Percentiles rank a stretch among this genome's conserved stretches.
Evolutionary conservation across 2,888 invertebrate species (phyloP).

Genomic region (Gortyna flavago): DNA sequence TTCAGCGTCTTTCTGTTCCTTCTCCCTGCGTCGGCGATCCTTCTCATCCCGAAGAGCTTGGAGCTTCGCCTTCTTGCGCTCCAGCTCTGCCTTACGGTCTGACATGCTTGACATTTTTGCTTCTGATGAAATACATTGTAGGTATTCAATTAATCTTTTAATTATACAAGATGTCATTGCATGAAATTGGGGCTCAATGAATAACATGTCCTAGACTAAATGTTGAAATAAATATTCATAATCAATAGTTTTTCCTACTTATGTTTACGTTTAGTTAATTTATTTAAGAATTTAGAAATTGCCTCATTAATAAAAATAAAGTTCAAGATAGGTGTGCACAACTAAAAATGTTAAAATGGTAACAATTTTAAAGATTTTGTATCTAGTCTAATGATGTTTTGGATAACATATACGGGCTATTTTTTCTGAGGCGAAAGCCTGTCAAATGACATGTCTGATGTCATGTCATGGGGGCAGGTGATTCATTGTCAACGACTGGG

Average conservation of each 20-base stretch:
- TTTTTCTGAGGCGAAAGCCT: constrained; percentile 8
- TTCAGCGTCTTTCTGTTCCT: constrained; percentile 96
- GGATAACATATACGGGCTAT: neutral
- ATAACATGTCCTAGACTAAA: neutral
- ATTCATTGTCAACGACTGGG: constrained; percentile 58
- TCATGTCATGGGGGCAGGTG: constrained; percentile 65
- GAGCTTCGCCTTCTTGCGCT: constrained; percentile 97
- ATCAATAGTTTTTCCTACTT: neutral
- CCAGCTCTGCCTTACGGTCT: constrained; percentile 97
- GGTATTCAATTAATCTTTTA: neutral
- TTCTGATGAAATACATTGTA: constrained; percentile 30
- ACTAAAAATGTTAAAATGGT: neutral
- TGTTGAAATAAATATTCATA: neutral
- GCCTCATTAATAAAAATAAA: neutral
- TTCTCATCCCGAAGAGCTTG: constrained; percentile 97
- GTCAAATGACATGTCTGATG: constrained; percentile 70
- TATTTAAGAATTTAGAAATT: neutral
- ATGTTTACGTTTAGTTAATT: neutral
- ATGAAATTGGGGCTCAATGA: neutral
- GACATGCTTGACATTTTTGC: constrained; percentile 91
- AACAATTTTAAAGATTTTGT: neutral
- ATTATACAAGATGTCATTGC: neutral
- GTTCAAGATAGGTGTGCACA: neutral
- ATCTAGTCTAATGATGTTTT: neutral
- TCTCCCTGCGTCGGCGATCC: constrained; percentile 95